Evolutionary conservation across 2,888 invertebrate species (phyloP), one percentile per base, ranked within the genome.

Genomic region (Drosophila fulvimacula): DNA sequence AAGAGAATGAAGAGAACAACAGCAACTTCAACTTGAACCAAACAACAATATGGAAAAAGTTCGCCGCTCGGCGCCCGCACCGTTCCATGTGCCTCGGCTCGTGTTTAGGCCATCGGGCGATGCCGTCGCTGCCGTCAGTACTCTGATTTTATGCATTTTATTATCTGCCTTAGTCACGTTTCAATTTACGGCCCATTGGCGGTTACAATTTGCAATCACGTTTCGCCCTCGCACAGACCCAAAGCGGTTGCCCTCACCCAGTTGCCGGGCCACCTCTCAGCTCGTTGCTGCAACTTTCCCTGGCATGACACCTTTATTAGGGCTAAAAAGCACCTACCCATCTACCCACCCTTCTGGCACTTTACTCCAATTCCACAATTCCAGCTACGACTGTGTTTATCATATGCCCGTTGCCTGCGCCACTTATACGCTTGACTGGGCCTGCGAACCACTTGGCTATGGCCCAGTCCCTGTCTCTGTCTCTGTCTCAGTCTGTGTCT

Each of bases 121-220:
- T 34, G 52, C 51, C 69, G 51, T 55, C 58, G 60, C 49, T 57
- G 65, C 70, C 76, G 83, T 81, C 73, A 70, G 84, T 81, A 80
- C 85, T 87, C 83, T 85, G 90, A 90, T 90, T 90, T 90, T 87
- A 88, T 90, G 90, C 83, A 90, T 90, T 89, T 90, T 90, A 89
- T 90, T 90, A 90, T 90, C 89, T 78, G 88, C 79, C 85, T 82
- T 81, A 90, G 91, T 91, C 91, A 91, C 91, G 91, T 91, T 91
- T 89, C 91, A 90, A 91, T 92, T 91, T 91, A 91, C 92, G 91
- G 91, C 91, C 92, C 91, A 92, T 92, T 91, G 91, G 91, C 91
- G 91, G 91, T 91, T 90, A 91, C 91, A 90, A 91, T 90, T 92
- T 91, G 91, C 92, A 91, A 91, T 91, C 91, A 91, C 91, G 91